These are phyloP conservation scores for Chymomyza amoena DNA, from an alignment of 2,888 invertebrate species.

Conservation along the genomic window DNA sequence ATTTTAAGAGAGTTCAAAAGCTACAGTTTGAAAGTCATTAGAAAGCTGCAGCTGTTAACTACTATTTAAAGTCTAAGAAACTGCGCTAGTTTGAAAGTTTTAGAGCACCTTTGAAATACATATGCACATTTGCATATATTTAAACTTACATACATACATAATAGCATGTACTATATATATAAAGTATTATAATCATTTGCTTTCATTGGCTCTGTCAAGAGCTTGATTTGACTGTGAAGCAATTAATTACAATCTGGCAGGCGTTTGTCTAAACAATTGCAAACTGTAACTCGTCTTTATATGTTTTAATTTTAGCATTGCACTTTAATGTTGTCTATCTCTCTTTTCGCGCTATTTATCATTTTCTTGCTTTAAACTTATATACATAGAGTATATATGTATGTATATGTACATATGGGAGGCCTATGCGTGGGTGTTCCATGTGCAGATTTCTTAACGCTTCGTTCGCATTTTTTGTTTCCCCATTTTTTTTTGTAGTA, in stretches of 20 bases:
- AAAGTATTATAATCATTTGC: background rate
- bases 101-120: background rate
- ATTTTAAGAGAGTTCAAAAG: too few relatives aligned
- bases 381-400: background rate
- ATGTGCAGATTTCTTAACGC: constrained; percentile 56
- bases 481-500: constrained; percentile 22
- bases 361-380: background rate
- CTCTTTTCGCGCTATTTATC: background rate
- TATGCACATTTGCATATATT: background rate
- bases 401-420: background rate
- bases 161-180: background rate
- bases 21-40: too few relatives aligned
- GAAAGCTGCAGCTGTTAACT: too few relatives aligned
- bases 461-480: constrained; percentile 14
- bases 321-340: constrained; percentile 16
- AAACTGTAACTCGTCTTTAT: constrained; percentile 3
- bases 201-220: constrained; percentile 37
- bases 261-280: constrained; percentile 65
- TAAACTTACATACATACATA: background rate
- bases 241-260: constrained; percentile 70
- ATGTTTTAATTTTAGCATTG: constrained; percentile 15
- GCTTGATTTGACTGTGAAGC: constrained; percentile 59
- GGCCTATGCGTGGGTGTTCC: constrained; percentile 39
- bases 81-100: too few relatives aligned
- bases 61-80: too few relatives aligned